Conservation (phyloP, 2,113 vertebrate species). For the Microcebus jonahi region DNA sequence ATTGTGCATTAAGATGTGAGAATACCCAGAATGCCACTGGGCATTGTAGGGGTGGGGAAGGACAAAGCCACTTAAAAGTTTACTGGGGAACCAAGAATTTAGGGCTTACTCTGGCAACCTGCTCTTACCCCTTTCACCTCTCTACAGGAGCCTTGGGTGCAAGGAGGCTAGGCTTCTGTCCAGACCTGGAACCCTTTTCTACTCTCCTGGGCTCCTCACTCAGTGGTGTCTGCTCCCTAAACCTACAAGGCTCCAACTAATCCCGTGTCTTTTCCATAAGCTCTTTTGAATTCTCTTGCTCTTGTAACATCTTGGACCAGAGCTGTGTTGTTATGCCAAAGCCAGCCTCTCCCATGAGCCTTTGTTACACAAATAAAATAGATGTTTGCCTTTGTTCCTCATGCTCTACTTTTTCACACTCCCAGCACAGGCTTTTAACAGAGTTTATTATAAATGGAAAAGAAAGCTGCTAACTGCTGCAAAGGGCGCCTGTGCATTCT, state of each 20-base stretch:
- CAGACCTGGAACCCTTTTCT: background rate
- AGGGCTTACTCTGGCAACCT: background rate
- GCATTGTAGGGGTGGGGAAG: background rate
- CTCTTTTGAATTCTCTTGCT: constrained; percentile 74
- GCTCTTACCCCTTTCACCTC: background rate
- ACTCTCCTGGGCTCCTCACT: background rate
- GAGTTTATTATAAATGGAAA: constrained; percentile 78
- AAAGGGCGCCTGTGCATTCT: constrained; percentile 6
- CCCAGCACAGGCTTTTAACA: constrained; percentile 69
- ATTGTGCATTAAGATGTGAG: background rate
- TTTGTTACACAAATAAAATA: constrained; percentile 84
- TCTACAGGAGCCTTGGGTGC: background rate
- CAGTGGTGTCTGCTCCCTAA: background rate
- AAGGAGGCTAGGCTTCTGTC: background rate
- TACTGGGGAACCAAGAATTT: background rate
- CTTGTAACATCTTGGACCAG: constrained; percentile 39
- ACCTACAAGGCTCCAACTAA: background rate
- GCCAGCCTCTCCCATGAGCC: constrained; percentile 79
- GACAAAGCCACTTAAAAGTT: background rate
- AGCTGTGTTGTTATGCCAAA: constrained; percentile 65
- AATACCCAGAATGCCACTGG: background rate
- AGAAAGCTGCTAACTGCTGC: constrained; percentile 13
- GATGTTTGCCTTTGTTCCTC: constrained; percentile 80
- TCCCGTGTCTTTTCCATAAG: constrained; percentile 42
- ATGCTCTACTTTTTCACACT: constrained; percentile 62